Conservation (phyloP, 2,888 invertebrate genomes). For the Teinopalpus imperialis region DNA sequence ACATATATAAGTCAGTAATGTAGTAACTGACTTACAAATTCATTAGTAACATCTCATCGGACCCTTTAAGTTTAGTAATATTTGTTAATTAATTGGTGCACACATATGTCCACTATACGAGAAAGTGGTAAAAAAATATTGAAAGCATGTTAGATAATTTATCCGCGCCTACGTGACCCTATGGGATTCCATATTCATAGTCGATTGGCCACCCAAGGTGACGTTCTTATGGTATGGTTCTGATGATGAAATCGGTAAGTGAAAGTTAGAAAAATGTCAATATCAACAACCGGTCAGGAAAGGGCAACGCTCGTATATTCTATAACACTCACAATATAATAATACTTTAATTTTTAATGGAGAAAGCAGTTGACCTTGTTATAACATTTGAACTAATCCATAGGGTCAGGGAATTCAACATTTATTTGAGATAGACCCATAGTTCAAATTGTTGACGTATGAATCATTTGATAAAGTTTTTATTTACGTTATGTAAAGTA, state of each 20-base stretch:
- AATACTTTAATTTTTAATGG: constrained; percentile 29
- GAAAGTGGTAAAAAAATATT: constrained; percentile 6
- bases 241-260: constrained; percentile 37
- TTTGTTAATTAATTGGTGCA: too few relatives aligned
- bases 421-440: constrained; percentile 1
- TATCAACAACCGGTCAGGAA: constrained; percentile 35
- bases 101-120: constrained; percentile 1
- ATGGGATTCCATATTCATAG: constrained; percentile 18
- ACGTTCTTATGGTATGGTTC: constrained; percentile 26
- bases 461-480: not conserved
- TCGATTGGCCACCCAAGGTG: constrained; percentile 21
- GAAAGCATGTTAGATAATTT: not conserved
- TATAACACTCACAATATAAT: constrained; percentile 30
- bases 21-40: too few relatives aligned
- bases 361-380: constrained; percentile 39
- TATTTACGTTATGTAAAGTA: too few relatives aligned
- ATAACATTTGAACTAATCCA: constrained; percentile 25
- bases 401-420: constrained; percentile 13
- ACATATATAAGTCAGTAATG: too few relatives aligned
- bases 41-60: too few relatives aligned
- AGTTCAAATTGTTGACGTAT: constrained; percentile 2
- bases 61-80: too few relatives aligned
- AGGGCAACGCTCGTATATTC: constrained; percentile 27
- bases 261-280: constrained; percentile 43
- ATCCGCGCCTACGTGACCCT: constrained; percentile 7